A percentile compares a stretch with the other conserved stretches of the same genome.
phyloP scores from a whole-genome alignment of 2,888 invertebrate species.

The Cryptosula pallasiana region DNA sequence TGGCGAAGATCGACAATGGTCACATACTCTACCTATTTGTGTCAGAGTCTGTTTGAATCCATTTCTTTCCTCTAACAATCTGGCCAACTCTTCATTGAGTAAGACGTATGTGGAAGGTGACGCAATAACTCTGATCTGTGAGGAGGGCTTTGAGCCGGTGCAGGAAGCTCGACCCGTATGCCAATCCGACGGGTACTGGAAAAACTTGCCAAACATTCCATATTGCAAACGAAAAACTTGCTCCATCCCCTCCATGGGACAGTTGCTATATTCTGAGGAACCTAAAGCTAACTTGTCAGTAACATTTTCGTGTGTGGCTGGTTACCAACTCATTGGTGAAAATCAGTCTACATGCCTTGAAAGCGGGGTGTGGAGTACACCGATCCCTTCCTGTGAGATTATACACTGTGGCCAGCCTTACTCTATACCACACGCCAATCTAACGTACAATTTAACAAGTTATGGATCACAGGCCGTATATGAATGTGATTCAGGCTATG shows the following conservation, averaged over 20 bases:
- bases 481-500: not conserved
- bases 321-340: not conserved
- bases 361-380: not conserved
- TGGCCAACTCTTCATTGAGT: not conserved
- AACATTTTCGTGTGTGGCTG: not conserved
- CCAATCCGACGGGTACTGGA: not conserved
- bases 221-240: not conserved
- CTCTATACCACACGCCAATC: not conserved
- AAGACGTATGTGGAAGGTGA: not conserved
- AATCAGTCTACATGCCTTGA: not conserved
- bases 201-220: not conserved
- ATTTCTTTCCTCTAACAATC: not conserved
- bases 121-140: not conserved
- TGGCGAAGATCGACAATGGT: not conserved
- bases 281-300: not conserved
- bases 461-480: slow-evolving; percentile 11
- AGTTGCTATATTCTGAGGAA: not conserved
- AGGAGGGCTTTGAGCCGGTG: not conserved
- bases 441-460: not conserved
- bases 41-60: not conserved
- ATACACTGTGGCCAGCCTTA: not conserved
- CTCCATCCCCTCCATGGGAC: not conserved
- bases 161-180: not conserved
- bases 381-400: not conserved
- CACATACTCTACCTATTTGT: not conserved